Base-by-base conservation (phyloP, 1,140 invertebrate genomes). In the Potamilus streckersoni region DNA sequence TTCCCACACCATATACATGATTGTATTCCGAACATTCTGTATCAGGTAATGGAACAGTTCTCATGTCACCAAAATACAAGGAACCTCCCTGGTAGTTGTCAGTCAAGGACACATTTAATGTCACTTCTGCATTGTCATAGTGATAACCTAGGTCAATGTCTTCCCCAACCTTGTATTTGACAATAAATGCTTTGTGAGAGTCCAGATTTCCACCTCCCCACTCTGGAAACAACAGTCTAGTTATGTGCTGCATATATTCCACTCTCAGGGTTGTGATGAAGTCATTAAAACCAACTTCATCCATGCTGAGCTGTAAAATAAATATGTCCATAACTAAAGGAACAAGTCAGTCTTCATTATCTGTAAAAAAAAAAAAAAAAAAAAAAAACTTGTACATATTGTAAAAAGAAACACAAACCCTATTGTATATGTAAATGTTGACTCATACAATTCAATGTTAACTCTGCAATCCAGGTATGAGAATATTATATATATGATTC, bases 61-160 rank as follows among this genome's bases (percentile, higher is more conserved):
- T 80, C 87, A 90, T 87, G n/a, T 78, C 67, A 12, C 87, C 87
- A 81, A 91, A 91, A 78, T 88, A 91, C 20, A 91, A 72, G 57
- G 87, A 81, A 20, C 90, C 88, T 60, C 87, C 90, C 59, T 77
- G 71, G 79, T 88, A 91, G 13, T 79, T 67, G 20, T 83, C 80
- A 20, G 79, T 72, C 19, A 77, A 69, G n/a, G 83, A 85, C 19
- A 91, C 83, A 81, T 91, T 91, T 17, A 91, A 68, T 4, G 91
- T 91, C 6, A 91, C 83, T 80, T 91, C 91, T 57, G 90, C 84
- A 76, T 91, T 91, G 82, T 91, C 91, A 82, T 85, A 91, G 78
- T 91, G 91, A 82, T 84, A 87, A 71, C 71, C 78, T 15, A 91
- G 83, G 70, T 91, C 89, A 57, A 81, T 71, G 80, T 91, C 90